Evolutionary conservation across 1,140 invertebrate genomes (phyloP), one percentile per base, ranked within the genome.

Genomic region (Lasaia peninsularis): DNA sequence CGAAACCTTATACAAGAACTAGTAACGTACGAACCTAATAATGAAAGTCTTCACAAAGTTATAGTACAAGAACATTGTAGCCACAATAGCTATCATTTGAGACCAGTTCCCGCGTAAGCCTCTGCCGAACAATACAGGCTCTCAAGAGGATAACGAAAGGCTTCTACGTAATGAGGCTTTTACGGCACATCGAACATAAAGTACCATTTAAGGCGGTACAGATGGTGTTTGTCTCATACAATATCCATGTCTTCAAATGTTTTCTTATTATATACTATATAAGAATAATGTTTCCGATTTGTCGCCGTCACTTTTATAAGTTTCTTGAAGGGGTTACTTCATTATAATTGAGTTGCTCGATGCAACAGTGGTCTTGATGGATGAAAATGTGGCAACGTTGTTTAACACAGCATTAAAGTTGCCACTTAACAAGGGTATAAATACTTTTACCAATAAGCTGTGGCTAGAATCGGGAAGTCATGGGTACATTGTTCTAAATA

Each of bases 41-140:
- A 8, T 12, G 21, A 14, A 24, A 51, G 12, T 32, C 11, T 49
- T 11, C 48, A 49, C 48, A 21, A 21, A 11, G 10, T 11, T 48
- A 14, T 11, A 49, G 9, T n/a, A 16, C 21, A 52, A 31, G 9
- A 52, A n/a, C 50, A 24, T 54, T 21, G 20, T 54, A 40, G 52
- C 20, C 37, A 58, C 48, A 63, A 62, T 52, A 24, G 61, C 54
- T 62, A 62, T 62, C 60, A 52, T 49, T 52, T 11, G 50, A 34
- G 56, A 58, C 24, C 61, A 62, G 48, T 52, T 21, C 20, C 60
- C 60, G 24, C 28, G n/a, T 58, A 55, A 63, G 61, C 52, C 44
- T 28, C 12, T 51, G 21, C 20, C 32, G 18, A 37, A 59, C 51
- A 32, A 48, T 53, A 56, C 35, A 31, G 12, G 7, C 58, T 16